phyloP scores from a whole-genome alignment of 2,888 invertebrate genomes.

The Euzetes globulus region DNA sequence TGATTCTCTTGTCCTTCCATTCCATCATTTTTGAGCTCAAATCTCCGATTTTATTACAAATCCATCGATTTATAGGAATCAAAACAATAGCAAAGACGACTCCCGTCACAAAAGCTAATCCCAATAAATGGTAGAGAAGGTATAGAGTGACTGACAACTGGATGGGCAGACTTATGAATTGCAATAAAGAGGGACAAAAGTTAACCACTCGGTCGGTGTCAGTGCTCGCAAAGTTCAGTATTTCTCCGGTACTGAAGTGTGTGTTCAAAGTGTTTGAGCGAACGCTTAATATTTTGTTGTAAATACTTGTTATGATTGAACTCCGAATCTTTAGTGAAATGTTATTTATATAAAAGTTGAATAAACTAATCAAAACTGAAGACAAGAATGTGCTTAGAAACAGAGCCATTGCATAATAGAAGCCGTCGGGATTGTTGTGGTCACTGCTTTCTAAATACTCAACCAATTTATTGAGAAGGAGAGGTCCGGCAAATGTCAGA shows the following conservation, averaged over 20 bases:
- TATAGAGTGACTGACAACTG: conserved; percentile 74
- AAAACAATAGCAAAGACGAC: conserved; percentile 73
- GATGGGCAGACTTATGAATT: conserved; percentile 91
- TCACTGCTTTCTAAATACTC: conserved; percentile 61
- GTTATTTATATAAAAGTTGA: conserved; percentile 75
- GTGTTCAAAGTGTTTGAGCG: conserved; percentile 48
- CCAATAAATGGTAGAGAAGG: conserved; percentile 78
- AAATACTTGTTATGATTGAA: conserved; percentile 71
- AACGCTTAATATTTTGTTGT: conserved; percentile 60
- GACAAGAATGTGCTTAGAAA: conserved; percentile 61
- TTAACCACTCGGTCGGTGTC: conserved; percentile 92
- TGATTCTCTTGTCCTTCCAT: conserved; percentile 80
- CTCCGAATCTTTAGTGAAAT: conserved; percentile 79
- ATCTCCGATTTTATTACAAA: conserved; percentile 77
- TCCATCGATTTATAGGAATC: conserved; percentile 82
- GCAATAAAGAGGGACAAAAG: conserved; percentile 91
- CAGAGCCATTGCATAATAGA: conserved; percentile 56
- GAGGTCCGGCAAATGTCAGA: conserved; percentile 77
- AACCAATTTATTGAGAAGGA: conserved; percentile 74
- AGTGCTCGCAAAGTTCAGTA: conserved; percentile 93
- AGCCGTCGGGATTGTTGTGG: conserved; percentile 49
- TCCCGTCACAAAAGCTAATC: conserved; percentile 82
- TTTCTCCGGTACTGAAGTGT: conserved; percentile 65
- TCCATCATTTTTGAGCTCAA: conserved; percentile 81
- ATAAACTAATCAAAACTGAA: conserved; percentile 75